These are phyloP conservation scores for Amphiprion ocellaris DNA, from an alignment of 2,113 vertebrate species.

Conservation along the genomic window DNA sequence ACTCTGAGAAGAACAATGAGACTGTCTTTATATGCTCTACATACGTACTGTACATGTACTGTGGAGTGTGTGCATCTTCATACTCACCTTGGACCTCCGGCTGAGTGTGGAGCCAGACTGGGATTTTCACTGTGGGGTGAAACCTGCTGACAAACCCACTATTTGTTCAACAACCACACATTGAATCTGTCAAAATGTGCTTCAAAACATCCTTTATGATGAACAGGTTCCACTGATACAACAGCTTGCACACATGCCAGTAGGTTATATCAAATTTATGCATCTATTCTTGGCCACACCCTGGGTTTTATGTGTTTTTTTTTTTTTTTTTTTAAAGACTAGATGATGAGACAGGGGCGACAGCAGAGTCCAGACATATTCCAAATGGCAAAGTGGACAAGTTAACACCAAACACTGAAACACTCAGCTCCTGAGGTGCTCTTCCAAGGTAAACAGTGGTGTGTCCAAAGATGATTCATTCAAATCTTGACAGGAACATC, in stretches of 20 bases:
- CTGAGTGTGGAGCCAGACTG: conserved; percentile 52
- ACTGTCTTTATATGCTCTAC: conserved; percentile 46
- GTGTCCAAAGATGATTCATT: conserved; percentile 47
- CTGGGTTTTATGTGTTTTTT: neutral
- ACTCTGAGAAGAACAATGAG: conserved; percentile 47
- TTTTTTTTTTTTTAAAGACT: neutral
- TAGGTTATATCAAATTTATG: too few species aligned
- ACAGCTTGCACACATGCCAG: neutral
- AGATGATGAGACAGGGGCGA: conserved; percentile 15
- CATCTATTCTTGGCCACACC: neutral
- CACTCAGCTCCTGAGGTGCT: neutral
- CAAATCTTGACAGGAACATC: conserved; percentile 42
- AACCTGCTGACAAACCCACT: conserved; percentile 47
- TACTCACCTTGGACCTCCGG: conserved; percentile 45
- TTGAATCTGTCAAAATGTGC: conserved; percentile 9
- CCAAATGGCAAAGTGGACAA: conserved; percentile 59
- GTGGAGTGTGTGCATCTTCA: conserved; percentile 30
- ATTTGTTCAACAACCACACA: conserved; percentile 44
- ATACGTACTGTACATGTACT: conserved; percentile 26
- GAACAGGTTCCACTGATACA: fast-evolving
- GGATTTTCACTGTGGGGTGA: conserved; percentile 69
- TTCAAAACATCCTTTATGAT: neutral
- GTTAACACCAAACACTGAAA: conserved; percentile 63
- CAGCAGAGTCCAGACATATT: conserved; percentile 19
- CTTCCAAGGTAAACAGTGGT: conserved; percentile 55